Percentiles rank a stretch among this genome's conserved stretches.
Conservation (phyloP, 2,888 invertebrate species). For the Drepanosiphum platanoidis region DNA sequence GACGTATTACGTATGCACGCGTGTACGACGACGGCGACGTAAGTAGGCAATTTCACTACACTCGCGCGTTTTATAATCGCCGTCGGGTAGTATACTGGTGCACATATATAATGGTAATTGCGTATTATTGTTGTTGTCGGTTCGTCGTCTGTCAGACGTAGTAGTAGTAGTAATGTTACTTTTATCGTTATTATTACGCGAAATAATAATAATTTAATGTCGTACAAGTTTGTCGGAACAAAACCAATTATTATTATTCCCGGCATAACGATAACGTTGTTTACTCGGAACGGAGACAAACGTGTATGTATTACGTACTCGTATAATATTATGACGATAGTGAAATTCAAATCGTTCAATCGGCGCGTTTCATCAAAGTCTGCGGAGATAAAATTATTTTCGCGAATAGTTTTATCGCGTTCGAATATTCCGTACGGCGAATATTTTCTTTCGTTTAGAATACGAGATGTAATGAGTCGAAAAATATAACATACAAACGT, state of each 20-base stretch:
- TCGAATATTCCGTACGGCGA: no score
- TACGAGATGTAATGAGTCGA: no score
- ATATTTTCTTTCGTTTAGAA: no score
- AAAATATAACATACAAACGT: no score
- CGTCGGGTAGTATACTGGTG: not conserved
- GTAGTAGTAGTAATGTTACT: not conserved
- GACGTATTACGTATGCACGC: not conserved
- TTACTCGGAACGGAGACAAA: no score
- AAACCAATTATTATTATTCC: not conserved
- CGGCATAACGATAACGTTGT: no score
- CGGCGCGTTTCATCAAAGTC: no score
- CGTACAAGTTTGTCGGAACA: not conserved
- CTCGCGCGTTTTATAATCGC: not conserved
- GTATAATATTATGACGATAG: no score
- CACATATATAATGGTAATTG: not conserved
- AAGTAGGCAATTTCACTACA: slow-evolving; percentile 49
- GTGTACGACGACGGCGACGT: slow-evolving; percentile 5
- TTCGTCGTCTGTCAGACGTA: not conserved
- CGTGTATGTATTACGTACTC: no score
- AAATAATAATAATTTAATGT: not conserved
- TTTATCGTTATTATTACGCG: not conserved
- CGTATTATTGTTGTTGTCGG: not conserved
- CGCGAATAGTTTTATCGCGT: no score
- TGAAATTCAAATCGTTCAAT: no score
- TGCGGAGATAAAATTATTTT: no score